These are phyloP conservation scores for Wasmannia auropunctata DNA, from an alignment of 1,140 invertebrate genomes.

Conservation along the genomic window DNA sequence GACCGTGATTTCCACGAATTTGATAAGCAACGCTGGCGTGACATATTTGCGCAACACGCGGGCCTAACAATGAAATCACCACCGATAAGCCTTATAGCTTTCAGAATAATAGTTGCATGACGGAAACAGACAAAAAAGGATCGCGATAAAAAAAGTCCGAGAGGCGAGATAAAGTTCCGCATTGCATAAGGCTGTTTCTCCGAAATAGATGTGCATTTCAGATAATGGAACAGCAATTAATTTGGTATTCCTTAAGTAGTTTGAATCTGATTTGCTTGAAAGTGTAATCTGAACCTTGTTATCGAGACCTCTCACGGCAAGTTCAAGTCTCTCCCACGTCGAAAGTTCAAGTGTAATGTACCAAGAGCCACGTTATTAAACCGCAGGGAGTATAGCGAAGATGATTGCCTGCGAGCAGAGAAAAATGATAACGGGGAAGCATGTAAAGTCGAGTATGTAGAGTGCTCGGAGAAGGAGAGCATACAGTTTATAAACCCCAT, in stretches of 20 bases:
- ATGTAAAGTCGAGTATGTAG: background rate
- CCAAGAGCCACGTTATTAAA: slow-evolving; percentile 27
- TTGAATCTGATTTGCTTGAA: background rate
- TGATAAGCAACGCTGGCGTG: slow-evolving; percentile 33
- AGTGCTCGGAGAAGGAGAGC: slow-evolving; percentile 10
- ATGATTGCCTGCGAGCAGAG: slow-evolving; percentile 4
- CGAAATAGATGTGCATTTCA: slow-evolving; percentile 20
- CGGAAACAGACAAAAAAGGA: slow-evolving; percentile 9
- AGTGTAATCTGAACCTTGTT: slow-evolving; percentile 3
- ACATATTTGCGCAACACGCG: slow-evolving; percentile 2
- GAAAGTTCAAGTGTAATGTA: slow-evolving; percentile 6
- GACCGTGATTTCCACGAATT: slow-evolving; percentile 13
- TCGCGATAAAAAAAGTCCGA: slow-evolving; percentile 25
- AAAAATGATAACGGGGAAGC: slow-evolving; percentile 19
- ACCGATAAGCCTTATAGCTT: slow-evolving; percentile 16
- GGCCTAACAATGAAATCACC: slow-evolving; percentile 3
- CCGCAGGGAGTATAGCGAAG: background rate
- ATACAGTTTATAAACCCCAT: slow-evolving; percentile 25
- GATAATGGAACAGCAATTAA: slow-evolving; percentile 26
- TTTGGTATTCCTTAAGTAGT: background rate
- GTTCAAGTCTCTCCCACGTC: slow-evolving; percentile 6
- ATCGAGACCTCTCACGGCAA: slow-evolving; percentile 17
- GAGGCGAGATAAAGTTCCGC: background rate
- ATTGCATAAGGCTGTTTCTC: slow-evolving; percentile 2
- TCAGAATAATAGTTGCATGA: slow-evolving; percentile 15